phyloP scores from a whole-genome alignment of 2,797 vertebrate genomes.

The Paramormyrops hopkinsi region DNA sequence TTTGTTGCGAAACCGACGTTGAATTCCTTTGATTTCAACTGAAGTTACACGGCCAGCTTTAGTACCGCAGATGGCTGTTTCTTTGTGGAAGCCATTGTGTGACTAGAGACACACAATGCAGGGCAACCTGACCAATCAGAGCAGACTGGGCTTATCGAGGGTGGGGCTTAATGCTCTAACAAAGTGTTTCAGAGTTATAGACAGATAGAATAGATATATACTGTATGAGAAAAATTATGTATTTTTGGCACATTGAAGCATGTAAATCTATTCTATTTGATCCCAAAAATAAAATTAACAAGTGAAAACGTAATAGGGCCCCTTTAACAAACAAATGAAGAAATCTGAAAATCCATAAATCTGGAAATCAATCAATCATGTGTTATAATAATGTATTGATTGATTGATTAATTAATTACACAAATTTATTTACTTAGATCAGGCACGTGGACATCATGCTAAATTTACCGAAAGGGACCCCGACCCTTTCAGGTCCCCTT shows the following conservation, averaged over 20 bases:
- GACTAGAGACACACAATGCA: not conserved
- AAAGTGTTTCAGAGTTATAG: not conserved
- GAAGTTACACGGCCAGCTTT: not conserved
- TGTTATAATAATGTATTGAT: not conserved
- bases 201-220: not conserved
- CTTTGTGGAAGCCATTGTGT: not conserved
- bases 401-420: not conserved
- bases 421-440: not conserved
- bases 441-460: not conserved
- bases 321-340: too few species aligned
- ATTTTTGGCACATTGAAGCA: too few species aligned
- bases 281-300: too few species aligned
- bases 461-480: not conserved
- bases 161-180: not conserved
- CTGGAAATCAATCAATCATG: not conserved
- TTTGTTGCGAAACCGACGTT: not conserved
- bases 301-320: too few species aligned
- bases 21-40: not conserved
- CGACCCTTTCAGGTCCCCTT: not conserved
- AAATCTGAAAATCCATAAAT: too few species aligned
- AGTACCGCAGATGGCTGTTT: not conserved
- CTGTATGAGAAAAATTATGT: too few species aligned
- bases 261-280: too few species aligned
- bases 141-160: not conserved
- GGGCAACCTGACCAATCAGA: not conserved